Evolutionary conservation across 2,888 invertebrate species (phyloP).

Genomic region (Acrobasis repandana): DNA sequence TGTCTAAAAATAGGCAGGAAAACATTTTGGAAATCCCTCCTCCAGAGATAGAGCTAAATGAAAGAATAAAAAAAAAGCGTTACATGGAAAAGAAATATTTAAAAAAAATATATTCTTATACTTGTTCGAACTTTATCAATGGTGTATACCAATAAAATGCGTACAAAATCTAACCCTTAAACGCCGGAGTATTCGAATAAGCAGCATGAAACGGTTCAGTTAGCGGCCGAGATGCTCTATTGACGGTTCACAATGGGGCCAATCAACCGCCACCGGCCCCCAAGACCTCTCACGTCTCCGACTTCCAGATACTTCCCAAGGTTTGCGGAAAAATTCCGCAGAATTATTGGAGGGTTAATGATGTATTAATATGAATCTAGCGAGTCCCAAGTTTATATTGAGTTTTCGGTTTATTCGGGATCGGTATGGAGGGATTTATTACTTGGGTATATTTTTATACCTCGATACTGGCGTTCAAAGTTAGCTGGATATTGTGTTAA

Average conservation of each 20-base stretch:
- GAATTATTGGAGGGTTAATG: constrained; percentile 52
- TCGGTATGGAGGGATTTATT: constrained; percentile 9
- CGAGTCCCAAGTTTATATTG: constrained; percentile 14
- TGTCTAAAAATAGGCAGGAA: too few relatives aligned
- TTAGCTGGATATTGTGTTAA: too few relatives aligned
- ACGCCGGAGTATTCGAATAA: constrained; percentile 25
- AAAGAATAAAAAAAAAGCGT: too few relatives aligned
- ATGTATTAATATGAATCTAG: constrained; percentile 34
- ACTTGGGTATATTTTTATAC: not conserved
- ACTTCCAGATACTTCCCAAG: constrained; percentile 53
- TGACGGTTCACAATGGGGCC: constrained; percentile 73
- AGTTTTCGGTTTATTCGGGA: constrained; percentile 22
- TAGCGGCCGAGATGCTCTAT: constrained; percentile 67
- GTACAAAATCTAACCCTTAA: constrained; percentile 14
- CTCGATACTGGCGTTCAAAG: too few relatives aligned
- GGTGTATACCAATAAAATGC: not conserved
- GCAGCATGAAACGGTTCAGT: constrained; percentile 53
- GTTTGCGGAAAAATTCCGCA: constrained; percentile 44
- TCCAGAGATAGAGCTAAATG: too few relatives aligned
- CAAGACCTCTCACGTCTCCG: constrained; percentile 68
- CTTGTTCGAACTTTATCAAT: not conserved
- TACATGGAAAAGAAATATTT: too few relatives aligned
- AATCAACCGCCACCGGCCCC: constrained; percentile 71
- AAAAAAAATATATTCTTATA: not conserved
- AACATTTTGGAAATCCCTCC: too few relatives aligned